Evolutionary conservation across 2,113 vertebrate species (phyloP).

Genomic region (Chaenogobius annularis): DNA sequence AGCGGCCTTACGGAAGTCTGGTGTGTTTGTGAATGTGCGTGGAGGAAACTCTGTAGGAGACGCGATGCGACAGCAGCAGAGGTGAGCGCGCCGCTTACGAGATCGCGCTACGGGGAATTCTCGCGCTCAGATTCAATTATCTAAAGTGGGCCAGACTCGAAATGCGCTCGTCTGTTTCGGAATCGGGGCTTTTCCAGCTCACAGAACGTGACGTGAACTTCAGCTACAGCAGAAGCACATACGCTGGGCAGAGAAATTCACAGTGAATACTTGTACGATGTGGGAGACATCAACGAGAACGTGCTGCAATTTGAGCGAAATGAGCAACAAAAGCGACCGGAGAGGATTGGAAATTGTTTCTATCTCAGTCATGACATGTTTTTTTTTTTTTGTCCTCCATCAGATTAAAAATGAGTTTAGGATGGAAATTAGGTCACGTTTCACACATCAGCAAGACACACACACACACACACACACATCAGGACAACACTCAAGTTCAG

Average conservation of each 20-base stretch:
- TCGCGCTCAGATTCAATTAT: conserved; percentile 73
- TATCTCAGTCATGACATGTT: no score
- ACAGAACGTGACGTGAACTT: conserved; percentile 61
- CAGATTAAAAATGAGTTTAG: no score
- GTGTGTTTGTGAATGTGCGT: conserved; percentile 30
- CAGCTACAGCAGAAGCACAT: conserved; percentile 31
- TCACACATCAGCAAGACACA: no score
- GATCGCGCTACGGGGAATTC: conserved; percentile 39
- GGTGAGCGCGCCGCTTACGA: conserved; percentile 25
- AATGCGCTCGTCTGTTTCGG: conserved; percentile 62
- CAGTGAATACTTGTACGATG: conserved; percentile 25
- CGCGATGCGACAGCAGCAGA: conserved; percentile 26
- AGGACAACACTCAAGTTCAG: no score
- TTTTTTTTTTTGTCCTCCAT: no score
- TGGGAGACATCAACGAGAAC: no score
- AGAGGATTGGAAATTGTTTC: no score
- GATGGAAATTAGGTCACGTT: no score
- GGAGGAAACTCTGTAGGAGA: conserved; percentile 33
- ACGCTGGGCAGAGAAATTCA: conserved; percentile 40
- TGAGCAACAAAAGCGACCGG: no score
- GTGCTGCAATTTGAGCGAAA: no score
- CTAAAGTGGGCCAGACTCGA: conserved; percentile 58
- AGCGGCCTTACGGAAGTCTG: conserved; percentile 37
- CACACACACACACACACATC: no score
- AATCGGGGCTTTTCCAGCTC: conserved; percentile 57